Evolutionary conservation across 2,888 invertebrate species (phyloP), one percentile per base, ranked within the genome.

Genomic region (Aporophyla nigra): DNA sequence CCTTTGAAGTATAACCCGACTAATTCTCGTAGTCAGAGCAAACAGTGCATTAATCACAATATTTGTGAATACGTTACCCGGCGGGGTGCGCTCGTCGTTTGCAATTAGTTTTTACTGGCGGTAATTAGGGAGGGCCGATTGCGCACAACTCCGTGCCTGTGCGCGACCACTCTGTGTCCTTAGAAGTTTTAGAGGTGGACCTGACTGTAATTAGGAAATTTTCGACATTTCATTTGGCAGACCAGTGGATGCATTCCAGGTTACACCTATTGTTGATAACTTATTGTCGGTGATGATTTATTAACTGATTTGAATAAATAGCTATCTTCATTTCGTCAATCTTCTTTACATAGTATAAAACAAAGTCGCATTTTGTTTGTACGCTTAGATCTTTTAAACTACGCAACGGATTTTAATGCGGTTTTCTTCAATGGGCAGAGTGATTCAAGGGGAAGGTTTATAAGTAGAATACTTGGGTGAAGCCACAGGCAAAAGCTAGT

Each of bases 41-140:
- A 84, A 85, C 83, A 86, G 88, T 87, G 80, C 82, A 89, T 91
- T 87, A 87, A 87, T 89, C 84, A 86, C 83, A 86, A 89, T 88
- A 91, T 91, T 89, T 83, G 87, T 85, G 85, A 82, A 86, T 77
- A 86, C 73, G 73, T 85, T 75, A 82, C 58, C 14, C 67, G 82
- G 72, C 33, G 85, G 82, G 62, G 85, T 74, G 84, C 83, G 88
- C 87, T 88, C 90, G 90, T 92, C 92, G 93, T 89, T 93, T 89
- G 93, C 94, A 95, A 95, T 95, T 95, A 94, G 94, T 95, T 95
- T 95, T 95, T 95, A 94, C 94, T 94, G 93, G 91, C 91, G 90
- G 94, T 95, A 95, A 95, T 95, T 94, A 94, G 94, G 93, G 93
- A 91, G 92, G 89, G 93, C 92, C 93, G 94, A 95, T 94, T 94